Conservation (phyloP, 1,140 invertebrate genomes). For the Chlorops oryzae region DNA sequence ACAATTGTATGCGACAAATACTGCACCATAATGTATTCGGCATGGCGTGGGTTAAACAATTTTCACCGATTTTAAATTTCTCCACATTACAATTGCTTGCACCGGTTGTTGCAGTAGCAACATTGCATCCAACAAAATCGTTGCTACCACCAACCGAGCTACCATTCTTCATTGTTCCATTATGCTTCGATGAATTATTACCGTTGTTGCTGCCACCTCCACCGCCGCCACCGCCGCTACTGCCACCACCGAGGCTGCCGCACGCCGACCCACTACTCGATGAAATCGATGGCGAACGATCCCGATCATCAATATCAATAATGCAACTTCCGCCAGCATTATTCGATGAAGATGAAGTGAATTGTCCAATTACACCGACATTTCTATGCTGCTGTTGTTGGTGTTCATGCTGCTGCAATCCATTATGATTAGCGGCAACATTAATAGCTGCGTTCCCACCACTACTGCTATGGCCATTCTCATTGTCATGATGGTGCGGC, state of each 20-base stretch:
- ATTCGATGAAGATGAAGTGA: neutral
- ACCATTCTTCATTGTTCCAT: conserved; percentile 1
- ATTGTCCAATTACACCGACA: neutral
- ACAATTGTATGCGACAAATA: conserved; percentile 59
- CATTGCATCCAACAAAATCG: neutral
- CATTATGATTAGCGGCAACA: too few relatives aligned
- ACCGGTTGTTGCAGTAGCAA: neutral
- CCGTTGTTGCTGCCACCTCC: conserved; percentile 2
- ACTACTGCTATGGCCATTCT: too few relatives aligned
- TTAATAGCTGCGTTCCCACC: too few relatives aligned
- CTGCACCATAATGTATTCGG: conserved; percentile 66
- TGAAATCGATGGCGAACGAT: conserved; percentile 14
- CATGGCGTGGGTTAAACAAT: conserved; percentile 67
- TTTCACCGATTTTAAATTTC: conserved; percentile 30
- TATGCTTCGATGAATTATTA: conserved; percentile 17
- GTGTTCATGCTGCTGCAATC: conserved; percentile 4
- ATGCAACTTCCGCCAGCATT: neutral
- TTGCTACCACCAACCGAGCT: neutral
- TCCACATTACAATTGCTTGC: conserved; percentile 15
- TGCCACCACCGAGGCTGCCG: conserved; percentile 3
- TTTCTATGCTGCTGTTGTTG: neutral
- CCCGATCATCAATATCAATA: neutral
- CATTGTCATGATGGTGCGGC: too few relatives aligned
- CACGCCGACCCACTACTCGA: conserved; percentile 5
- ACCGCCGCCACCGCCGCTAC: conserved; percentile 13